phyloP scores from a whole-genome alignment of 2,888 invertebrate genomes.

The Scaptodrosophila latifasciaeformis region DNA sequence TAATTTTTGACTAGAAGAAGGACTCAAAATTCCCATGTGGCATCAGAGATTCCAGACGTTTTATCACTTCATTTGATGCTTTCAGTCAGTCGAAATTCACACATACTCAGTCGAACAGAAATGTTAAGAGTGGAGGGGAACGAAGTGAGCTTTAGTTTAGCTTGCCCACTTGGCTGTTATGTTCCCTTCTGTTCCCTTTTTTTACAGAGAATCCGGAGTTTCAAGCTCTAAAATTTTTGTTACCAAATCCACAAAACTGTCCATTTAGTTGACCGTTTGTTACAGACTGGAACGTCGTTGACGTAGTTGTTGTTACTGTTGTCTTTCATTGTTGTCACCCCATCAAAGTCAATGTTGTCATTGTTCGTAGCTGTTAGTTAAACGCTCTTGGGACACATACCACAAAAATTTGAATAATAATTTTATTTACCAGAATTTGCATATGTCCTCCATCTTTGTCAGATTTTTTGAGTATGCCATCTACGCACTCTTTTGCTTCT shows the following conservation, averaged over 20 bases:
- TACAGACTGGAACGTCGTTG: conserved; percentile 36
- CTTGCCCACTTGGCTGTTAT: too few species aligned
- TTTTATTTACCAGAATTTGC: conserved; percentile 65
- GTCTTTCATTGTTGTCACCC: conserved; percentile 45
- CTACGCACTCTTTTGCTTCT: too few species aligned
- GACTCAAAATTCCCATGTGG: too few species aligned
- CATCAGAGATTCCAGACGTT: too few species aligned
- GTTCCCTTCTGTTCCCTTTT: too few species aligned
- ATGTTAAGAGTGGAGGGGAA: too few species aligned
- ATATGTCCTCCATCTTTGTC: conserved; percentile 31
- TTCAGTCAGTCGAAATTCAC: conserved; percentile 17
- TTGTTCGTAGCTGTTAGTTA: conserved; percentile 57
- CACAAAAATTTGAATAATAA: conserved; percentile 68
- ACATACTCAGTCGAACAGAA: conserved; percentile 8
- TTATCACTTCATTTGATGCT: conserved; percentile 43
- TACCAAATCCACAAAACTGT: neutral
- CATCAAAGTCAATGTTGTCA: conserved; percentile 29
- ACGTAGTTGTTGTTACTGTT: too few species aligned
- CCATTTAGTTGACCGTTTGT: neutral
- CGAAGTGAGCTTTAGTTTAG: too few species aligned
- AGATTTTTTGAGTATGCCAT: neutral
- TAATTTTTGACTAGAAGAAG: too few species aligned
- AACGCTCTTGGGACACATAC: conserved; percentile 65
- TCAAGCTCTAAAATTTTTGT: too few species aligned
- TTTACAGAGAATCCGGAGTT: too few species aligned